These are phyloP conservation scores for Nebria salina DNA, from an alignment of 2,888 invertebrate species.

Conservation along the genomic window DNA sequence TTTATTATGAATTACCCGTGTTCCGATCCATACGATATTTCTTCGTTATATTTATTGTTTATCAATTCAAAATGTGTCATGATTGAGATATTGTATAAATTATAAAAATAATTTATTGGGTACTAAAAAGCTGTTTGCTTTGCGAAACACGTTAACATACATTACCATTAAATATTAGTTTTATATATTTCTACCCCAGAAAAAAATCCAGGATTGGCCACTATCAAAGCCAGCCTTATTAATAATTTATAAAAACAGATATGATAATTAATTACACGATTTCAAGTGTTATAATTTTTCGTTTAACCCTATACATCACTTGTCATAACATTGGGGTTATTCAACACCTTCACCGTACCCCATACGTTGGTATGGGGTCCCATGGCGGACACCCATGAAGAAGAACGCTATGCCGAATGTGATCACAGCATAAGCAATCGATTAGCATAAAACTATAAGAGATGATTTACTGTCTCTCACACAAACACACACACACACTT, in stretches of 20 bases:
- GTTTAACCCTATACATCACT: neutral
- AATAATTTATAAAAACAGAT: slow-evolving; percentile 7
- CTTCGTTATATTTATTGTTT: slow-evolving; percentile 8
- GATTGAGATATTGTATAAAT: slow-evolving; percentile 27
- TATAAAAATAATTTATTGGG: slow-evolving; percentile 15
- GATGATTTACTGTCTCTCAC: slow-evolving; percentile 48
- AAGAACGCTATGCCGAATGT: slow-evolving; percentile 21
- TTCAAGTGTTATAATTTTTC: slow-evolving; percentile 2
- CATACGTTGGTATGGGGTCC: neutral
- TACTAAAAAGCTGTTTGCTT: slow-evolving; percentile 17
- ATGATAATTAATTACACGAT: slow-evolving; percentile 1
- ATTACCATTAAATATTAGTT: neutral
- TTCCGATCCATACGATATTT: neutral
- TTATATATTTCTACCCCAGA: neutral
- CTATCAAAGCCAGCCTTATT: neutral
- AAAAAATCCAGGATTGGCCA: too few relatives aligned
- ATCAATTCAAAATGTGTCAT: slow-evolving; percentile 29
- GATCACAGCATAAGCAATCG: slow-evolving; percentile 45
- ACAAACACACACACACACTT: slow-evolving; percentile 35
- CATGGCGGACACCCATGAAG: slow-evolving; percentile 37
- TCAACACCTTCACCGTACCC: slow-evolving; percentile 17
- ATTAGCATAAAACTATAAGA: slow-evolving; percentile 50
- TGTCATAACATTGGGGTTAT: slow-evolving; percentile 4
- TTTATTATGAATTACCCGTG: slow-evolving; percentile 28
- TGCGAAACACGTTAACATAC: neutral